phyloP scores from a whole-genome alignment of 1,140 invertebrate genomes.

The Brachionus rotundiformis region DNA sequence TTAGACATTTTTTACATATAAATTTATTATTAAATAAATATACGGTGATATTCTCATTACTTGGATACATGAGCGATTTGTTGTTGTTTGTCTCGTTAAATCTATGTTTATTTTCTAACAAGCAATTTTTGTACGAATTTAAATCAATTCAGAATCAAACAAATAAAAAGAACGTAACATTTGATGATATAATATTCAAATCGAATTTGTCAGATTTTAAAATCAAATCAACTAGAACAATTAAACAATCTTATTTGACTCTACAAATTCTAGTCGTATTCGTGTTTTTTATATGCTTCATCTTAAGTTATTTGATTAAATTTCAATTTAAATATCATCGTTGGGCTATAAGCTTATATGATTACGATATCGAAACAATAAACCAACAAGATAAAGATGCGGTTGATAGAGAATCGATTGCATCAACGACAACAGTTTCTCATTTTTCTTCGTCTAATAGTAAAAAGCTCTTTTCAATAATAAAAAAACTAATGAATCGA shows the following conservation, averaged over 20 bases:
- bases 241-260: constrained; percentile 38
- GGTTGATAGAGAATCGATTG: not conserved
- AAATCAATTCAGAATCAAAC: not conserved
- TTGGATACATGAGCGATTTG: constrained; percentile 19
- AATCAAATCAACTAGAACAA: not conserved
- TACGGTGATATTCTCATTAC: not conserved
- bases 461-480: not conserved
- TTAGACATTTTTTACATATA: constrained; percentile 42
- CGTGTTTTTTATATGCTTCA: constrained; percentile 47
- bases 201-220: not conserved
- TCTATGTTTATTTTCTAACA: constrained; percentile 26
- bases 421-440: constrained; percentile 28
- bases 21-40: constrained; percentile 34
- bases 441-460: constrained; percentile 24
- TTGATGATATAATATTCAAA: too few species aligned
- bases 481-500: not conserved
- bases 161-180: not conserved
- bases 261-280: constrained; percentile 40
- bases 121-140: constrained; percentile 11
- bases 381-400: constrained; percentile 19
- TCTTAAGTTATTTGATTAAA: constrained; percentile 47
- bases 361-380: constrained; percentile 4
- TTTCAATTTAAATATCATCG: constrained; percentile 50
- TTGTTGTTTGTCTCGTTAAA: constrained; percentile 20
- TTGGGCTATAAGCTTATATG: constrained; percentile 17